Percentiles rank a stretch among this genome's conserved stretches.
These are phyloP conservation scores for Polia nebulosa DNA, from an alignment of 2,888 invertebrate genomes.

Conservation along the genomic window DNA sequence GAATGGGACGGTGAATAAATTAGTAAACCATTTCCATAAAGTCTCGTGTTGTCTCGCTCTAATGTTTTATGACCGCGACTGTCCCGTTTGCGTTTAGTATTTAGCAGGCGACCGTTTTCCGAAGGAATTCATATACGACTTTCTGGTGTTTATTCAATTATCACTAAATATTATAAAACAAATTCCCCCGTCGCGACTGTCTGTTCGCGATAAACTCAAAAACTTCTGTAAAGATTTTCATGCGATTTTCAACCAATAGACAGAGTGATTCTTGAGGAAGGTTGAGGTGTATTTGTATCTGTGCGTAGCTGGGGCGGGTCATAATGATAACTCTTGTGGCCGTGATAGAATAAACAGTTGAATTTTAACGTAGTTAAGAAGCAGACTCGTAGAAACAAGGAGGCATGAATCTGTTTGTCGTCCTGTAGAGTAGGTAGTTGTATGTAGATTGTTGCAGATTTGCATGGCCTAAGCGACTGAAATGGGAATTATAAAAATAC, in stretches of 20 bases:
- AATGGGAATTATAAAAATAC: not conserved
- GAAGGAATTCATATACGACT: not conserved
- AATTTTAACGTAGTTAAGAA: slow-evolving; percentile 7
- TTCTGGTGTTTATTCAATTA: slow-evolving; percentile 5
- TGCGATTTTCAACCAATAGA: no score
- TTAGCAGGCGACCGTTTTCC: not conserved
- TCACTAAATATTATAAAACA: no score
- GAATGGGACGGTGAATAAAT: not conserved
- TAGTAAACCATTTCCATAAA: not conserved
- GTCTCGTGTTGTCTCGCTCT: not conserved
- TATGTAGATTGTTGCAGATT: slow-evolving; percentile 24
- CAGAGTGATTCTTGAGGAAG: no score
- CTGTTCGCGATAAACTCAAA: no score
- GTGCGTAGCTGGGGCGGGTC: no score
- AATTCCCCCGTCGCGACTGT: no score
- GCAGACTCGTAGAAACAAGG: slow-evolving; percentile 13
- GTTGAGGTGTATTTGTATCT: no score
- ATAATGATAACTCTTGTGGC: slow-evolving; percentile 14
- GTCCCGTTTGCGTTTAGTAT: not conserved
- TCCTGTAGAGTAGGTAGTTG: slow-evolving; percentile 34
- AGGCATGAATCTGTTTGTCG: slow-evolving; percentile 47
- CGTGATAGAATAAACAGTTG: slow-evolving; percentile 1
- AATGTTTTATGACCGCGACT: not conserved
- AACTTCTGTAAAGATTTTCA: no score
- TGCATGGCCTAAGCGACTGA: slow-evolving; percentile 32